Conservation (phyloP, 2,113 vertebrate species). For the Hemichromis elongatus region DNA sequence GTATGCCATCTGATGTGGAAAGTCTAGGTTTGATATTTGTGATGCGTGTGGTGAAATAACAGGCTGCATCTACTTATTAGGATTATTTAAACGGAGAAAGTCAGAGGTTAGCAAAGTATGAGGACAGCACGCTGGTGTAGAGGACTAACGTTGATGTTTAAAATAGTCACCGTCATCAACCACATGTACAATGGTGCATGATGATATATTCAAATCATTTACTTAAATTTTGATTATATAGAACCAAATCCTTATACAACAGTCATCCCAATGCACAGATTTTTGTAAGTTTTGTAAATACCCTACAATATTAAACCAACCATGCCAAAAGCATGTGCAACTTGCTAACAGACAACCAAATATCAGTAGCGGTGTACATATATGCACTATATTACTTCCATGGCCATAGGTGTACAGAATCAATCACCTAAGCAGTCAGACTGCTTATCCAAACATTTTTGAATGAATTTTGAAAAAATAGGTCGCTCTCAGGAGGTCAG, state of each 20-base stretch:
- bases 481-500: not conserved
- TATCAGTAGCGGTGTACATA: not conserved
- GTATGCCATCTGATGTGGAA: not conserved
- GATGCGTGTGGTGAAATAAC: not conserved
- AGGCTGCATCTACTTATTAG: constrained; percentile 5
- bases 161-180: not conserved
- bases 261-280: too few relatives aligned
- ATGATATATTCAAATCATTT: not conserved
- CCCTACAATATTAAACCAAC: not conserved
- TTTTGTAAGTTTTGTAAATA: not conserved
- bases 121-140: not conserved
- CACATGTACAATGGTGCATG: not conserved
- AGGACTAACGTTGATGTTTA: not conserved
- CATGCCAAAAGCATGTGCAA: not conserved
- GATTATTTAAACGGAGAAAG: not conserved
- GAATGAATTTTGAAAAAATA: not conserved
- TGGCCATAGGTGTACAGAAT: not conserved
- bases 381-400: not conserved
- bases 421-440: not conserved
- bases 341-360: not conserved
- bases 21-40: constrained; percentile 8
- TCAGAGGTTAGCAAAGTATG: not conserved
- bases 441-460: not conserved
- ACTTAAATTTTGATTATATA: not conserved
- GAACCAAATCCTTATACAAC: too few relatives aligned